Evolutionary conservation across 2,888 invertebrate genomes (phyloP).

Genomic region (Dolomedes plantarius): DNA sequence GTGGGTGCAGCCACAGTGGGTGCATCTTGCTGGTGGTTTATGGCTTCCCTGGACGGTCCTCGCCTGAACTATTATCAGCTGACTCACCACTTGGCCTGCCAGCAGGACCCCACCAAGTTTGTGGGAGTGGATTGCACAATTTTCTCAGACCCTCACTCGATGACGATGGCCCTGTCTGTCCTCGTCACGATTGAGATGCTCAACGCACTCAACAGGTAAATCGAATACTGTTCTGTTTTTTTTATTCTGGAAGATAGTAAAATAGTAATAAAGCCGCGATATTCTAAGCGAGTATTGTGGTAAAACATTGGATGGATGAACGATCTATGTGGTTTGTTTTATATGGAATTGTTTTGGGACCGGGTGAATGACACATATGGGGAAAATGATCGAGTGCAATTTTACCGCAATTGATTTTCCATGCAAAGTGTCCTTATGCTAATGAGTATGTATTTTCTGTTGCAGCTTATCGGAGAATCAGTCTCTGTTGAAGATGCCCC

Average conservation of each 20-base stretch:
- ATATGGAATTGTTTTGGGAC: too few species aligned
- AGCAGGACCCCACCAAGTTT: constrained; percentile 92
- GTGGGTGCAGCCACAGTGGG: constrained; percentile 99
- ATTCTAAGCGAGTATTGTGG: too few species aligned
- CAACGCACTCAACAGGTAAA: constrained; percentile 99
- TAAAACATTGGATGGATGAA: too few species aligned
- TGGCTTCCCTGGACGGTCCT: constrained; percentile 94
- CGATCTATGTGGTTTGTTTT: too few species aligned
- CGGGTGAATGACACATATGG: too few species aligned
- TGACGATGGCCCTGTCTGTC: constrained; percentile 99
- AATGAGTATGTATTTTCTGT: too few species aligned
- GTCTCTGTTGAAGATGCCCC: constrained; percentile 98
- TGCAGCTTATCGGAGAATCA: constrained; percentile 99
- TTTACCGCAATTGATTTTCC: too few species aligned
- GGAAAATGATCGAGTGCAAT: too few species aligned
- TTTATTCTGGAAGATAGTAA: too few species aligned
- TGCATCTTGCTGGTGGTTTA: constrained; percentile 99
- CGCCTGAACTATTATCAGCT: constrained; percentile 96
- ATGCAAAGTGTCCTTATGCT: too few species aligned
- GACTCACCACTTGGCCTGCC: constrained; percentile 98
- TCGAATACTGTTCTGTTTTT: too few species aligned
- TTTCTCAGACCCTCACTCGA: constrained; percentile 98
- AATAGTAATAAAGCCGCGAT: background rate
- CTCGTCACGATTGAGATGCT: constrained; percentile 99
- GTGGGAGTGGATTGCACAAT: constrained; percentile 97